phyloP scores from a whole-genome alignment of 1,140 invertebrate species.

The Drosophila sucinea region DNA sequence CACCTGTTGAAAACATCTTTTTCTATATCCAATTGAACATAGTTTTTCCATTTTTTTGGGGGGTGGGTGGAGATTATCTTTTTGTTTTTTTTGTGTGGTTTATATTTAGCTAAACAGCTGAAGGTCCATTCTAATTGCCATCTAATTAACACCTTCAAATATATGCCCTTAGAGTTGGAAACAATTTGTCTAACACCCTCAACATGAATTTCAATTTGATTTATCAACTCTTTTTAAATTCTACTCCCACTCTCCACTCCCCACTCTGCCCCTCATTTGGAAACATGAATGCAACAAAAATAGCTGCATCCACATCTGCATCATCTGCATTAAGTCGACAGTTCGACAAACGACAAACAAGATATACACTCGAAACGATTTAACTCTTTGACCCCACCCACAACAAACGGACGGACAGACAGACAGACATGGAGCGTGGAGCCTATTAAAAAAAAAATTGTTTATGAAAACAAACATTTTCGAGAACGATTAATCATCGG shows the following conservation, averaged over 20 bases:
- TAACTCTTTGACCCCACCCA: slow-evolving; percentile 77
- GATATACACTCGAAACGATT: slow-evolving; percentile 70
- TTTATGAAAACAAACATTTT: slow-evolving; percentile 82
- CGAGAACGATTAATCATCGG: slow-evolving; percentile 72
- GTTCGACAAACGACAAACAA: slow-evolving; percentile 52
- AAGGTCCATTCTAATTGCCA: slow-evolving; percentile 47
- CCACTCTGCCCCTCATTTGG: neutral
- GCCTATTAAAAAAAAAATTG: slow-evolving; percentile 76
- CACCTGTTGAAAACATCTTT: slow-evolving; percentile 78
- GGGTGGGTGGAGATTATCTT: slow-evolving; percentile 36
- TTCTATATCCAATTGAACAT: slow-evolving; percentile 67
- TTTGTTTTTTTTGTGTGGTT: slow-evolving; percentile 4
- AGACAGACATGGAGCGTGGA: slow-evolving; percentile 50
- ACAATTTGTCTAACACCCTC: slow-evolving; percentile 59
- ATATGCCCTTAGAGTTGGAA: slow-evolving; percentile 27
- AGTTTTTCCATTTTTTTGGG: slow-evolving; percentile 15
- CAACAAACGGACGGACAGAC: slow-evolving; percentile 8
- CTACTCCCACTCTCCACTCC: slow-evolving; percentile 13
- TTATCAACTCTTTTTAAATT: slow-evolving; percentile 82
- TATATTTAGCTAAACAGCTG: slow-evolving; percentile 51
- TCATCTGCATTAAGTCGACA: slow-evolving; percentile 64
- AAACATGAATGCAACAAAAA: slow-evolving; percentile 62
- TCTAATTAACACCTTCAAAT: slow-evolving; percentile 67
- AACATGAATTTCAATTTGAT: slow-evolving; percentile 50
- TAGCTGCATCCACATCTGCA: slow-evolving; percentile 54